These are phyloP conservation scores for Xestoiulus laeticollis DNA, from an alignment of 2,888 invertebrate genomes.

Conservation along the genomic window DNA sequence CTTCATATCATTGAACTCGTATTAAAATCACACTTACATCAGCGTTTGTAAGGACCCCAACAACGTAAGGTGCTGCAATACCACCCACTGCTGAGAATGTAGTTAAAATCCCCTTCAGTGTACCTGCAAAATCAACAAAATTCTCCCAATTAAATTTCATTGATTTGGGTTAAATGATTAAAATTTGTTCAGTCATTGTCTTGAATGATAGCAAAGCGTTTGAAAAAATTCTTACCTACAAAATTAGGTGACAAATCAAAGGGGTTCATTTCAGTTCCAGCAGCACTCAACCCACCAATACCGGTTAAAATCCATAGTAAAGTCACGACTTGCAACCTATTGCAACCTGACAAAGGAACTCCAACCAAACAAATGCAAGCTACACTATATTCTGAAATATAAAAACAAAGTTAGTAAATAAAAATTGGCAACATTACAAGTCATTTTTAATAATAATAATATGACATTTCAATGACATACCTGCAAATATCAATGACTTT, in stretches of 20 bases:
- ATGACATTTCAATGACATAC: too few species aligned
- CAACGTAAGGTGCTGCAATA: constrained; percentile 47
- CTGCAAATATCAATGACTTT: constrained; percentile 28
- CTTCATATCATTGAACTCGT: background rate
- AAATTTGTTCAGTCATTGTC: too few species aligned
- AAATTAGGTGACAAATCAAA: constrained; percentile 47
- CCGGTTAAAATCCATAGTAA: constrained; percentile 24
- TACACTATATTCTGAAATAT: background rate
- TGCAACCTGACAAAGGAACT: constrained; percentile 45
- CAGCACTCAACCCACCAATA: constrained; percentile 42
- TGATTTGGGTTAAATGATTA: too few species aligned
- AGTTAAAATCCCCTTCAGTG: constrained; percentile 36
- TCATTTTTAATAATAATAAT: too few species aligned
- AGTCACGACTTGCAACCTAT: background rate
- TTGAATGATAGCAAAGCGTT: too few species aligned
- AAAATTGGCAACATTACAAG: too few species aligned
- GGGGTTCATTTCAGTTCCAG: background rate
- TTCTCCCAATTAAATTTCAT: too few species aligned
- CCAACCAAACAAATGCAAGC: constrained; percentile 6
- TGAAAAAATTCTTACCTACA: background rate
- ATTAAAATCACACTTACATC: background rate
- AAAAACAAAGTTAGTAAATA: background rate
- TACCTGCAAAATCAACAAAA: background rate
- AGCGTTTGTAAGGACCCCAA: constrained; percentile 24
- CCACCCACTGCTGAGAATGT: constrained; percentile 45